Base-by-base conservation (phyloP, 2,888 invertebrate genomes). In the Nomada ruficornis region DNA sequence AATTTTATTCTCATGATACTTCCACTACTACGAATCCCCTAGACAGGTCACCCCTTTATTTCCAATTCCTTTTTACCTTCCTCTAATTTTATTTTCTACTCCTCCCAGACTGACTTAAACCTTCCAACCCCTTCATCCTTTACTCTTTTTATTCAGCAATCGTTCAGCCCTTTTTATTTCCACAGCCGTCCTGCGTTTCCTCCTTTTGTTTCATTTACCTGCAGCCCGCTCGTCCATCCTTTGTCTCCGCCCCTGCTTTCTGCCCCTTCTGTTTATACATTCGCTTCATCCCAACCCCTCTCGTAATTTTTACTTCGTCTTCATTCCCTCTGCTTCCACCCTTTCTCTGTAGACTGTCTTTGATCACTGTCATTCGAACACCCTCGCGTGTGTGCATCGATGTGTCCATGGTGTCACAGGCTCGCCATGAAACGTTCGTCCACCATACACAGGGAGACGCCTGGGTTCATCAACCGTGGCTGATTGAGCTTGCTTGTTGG, bases 401-500 rank as follows among this genome's bases (percentile, higher is more conserved):
- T 29, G 63, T n/a, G 18, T 11, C 42, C 50, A 42, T 10, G 50
- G 44, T 57, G 59, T 68, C 62, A 55, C 23, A 36, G 50, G 60
- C 80, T 23, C 1, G 13, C 50, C 68, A 62, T 78, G 55, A 50
- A 78, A 77, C 67, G 59, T 52, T 60, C 13, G 67, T 20, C 36
- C 47, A 23, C 64, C 20, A 18, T 26, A 26, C 80, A 55, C 36
- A 23, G 64, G 13, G 67, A 67, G 70, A 70, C 65, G 70, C 63
- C 69, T 57, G 76, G 76, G 86, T 85, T 85, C 86, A 77, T 86
- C 85, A 85, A 70, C 86, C 85, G 86, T 84, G 69, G 76, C 72
- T 83, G 84, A 80, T 85, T 50, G 80, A 73, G 69, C 86, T 29
- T 36, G 84, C 60, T 62, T 76, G 76, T 71, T 65, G 55, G 64